A percentile compares a stretch with the other conserved stretches of the same genome.
Evolutionary conservation across 2,888 invertebrate species (phyloP).

Genomic region (Pseudolycoriella hygida): DNA sequence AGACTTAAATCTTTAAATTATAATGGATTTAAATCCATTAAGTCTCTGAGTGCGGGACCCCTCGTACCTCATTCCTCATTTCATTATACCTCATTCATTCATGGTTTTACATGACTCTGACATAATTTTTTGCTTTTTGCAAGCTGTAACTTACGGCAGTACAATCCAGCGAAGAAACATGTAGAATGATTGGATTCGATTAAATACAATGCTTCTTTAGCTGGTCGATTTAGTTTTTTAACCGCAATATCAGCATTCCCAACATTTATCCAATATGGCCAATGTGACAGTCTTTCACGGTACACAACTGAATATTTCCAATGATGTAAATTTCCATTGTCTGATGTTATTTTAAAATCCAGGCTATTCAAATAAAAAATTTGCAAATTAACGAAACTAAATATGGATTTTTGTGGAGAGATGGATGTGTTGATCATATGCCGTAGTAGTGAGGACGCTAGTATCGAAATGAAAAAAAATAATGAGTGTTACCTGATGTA

Average conservation of each 20-base stretch:
- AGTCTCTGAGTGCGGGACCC: no score
- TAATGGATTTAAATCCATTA: no score
- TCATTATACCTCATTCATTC: no score
- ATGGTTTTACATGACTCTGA: neutral
- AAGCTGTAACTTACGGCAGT: conserved; percentile 39
- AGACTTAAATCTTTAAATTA: no score
- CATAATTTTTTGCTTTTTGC: neutral
- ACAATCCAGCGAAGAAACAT: conserved; percentile 37
- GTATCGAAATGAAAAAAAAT: no score
- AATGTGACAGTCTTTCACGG: conserved; percentile 41
- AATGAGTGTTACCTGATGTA: no score
- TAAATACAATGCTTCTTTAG: conserved; percentile 28
- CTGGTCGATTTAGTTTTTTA: conserved; percentile 10
- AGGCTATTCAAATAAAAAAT: conserved; percentile 28
- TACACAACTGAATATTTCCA: conserved; percentile 53
- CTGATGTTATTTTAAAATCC: conserved; percentile 41
- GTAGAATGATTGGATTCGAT: conserved; percentile 44
- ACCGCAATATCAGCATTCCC: conserved; percentile 40
- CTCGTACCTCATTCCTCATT: no score
- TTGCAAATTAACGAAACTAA: no score
- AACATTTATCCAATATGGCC: conserved; percentile 41
- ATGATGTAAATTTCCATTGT: conserved; percentile 45
- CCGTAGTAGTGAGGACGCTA: no score
- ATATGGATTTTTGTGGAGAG: neutral
- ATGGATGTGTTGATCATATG: neutral